Percentiles rank a stretch among this genome's conserved stretches.
Conservation (phyloP, 2,113 vertebrate genomes). For the Crypturellus undulatus region DNA sequence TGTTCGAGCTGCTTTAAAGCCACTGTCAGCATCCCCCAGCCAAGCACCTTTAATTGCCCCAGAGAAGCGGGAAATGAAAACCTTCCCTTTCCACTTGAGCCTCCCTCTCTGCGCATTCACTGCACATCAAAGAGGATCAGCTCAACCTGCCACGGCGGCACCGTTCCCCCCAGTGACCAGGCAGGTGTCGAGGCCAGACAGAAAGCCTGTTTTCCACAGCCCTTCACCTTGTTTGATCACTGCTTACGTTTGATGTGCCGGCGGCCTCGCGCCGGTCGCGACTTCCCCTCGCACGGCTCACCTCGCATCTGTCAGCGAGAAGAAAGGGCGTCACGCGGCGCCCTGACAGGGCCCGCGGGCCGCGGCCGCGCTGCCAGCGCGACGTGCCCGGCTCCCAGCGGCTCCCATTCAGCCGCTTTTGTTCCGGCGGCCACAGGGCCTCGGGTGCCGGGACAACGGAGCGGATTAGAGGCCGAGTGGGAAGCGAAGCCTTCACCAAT, state of each 20-base stretch:
- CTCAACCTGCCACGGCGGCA: constrained; percentile 78
- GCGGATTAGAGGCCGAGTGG: constrained; percentile 84
- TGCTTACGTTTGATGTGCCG: constrained; percentile 87
- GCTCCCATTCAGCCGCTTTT: constrained; percentile 86
- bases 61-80: constrained; percentile 71
- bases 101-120: constrained; percentile 72
- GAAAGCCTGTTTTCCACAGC: constrained; percentile 83
- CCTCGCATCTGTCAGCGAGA: constrained; percentile 84
- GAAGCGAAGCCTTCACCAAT: constrained; percentile 81
- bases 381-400: constrained; percentile 82
- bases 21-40: constrained; percentile 23
- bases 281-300: constrained; percentile 81
- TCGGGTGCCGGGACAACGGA: constrained; percentile 79
- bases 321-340: constrained; percentile 87
- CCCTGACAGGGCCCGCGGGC: constrained; percentile 83
- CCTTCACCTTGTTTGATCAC: constrained; percentile 84
- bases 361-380: constrained; percentile 75
- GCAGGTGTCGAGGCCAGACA: constrained; percentile 83
- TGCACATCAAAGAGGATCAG: constrained; percentile 81
- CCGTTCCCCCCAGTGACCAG: constrained; percentile 77
- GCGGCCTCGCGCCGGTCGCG: constrained; percentile 82
- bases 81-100: constrained; percentile 69
- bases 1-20: neutral
- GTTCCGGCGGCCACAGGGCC: constrained; percentile 78
- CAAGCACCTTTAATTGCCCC: constrained; percentile 57